Evolutionary conservation across 2,888 invertebrate species (phyloP).

Genomic region (Scaptomyza parva): DNA sequence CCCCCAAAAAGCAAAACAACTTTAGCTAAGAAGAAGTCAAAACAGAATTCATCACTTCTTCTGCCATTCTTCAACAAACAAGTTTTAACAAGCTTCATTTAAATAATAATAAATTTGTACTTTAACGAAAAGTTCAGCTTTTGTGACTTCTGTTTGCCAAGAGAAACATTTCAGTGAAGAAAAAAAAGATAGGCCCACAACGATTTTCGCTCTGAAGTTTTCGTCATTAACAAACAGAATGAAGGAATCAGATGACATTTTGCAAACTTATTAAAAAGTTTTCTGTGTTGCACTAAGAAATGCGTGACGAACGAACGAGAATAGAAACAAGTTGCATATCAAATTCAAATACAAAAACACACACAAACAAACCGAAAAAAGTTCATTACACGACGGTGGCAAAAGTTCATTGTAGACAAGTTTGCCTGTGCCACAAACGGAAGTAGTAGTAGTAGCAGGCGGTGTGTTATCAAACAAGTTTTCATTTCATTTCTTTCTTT

Average conservation of each 20-base stretch:
- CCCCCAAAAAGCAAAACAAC: too few species aligned
- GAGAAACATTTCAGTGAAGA: conserved; percentile 3
- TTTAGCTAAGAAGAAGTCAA: too few species aligned
- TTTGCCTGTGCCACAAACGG: conserved; percentile 28
- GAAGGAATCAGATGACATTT: conserved; percentile 7
- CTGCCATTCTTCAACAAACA: neutral
- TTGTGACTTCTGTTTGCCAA: conserved; percentile 4
- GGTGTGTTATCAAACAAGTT: conserved; percentile 22
- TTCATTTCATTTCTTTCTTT: too few species aligned
- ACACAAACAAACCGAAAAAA: conserved; percentile 17
- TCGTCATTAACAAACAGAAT: conserved; percentile 15
- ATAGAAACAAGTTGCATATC: conserved; percentile 19
- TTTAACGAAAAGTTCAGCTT: conserved; percentile 2
- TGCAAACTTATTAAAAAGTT: conserved; percentile 49
- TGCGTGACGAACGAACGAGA: neutral
- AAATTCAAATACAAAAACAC: conserved; percentile 48
- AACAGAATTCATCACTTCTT: too few species aligned
- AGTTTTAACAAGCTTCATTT: conserved; percentile 12
- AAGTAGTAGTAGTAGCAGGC: conserved; percentile 4
- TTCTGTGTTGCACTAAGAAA: conserved; percentile 3
- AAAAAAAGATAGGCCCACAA: conserved; percentile 32
- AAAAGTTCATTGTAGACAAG: conserved; percentile 41
- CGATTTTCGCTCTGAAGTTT: conserved; percentile 13
- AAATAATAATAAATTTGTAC: conserved; percentile 10
- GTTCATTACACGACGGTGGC: conserved; percentile 40